Conservation (phyloP, 2,888 invertebrate species). For the Cyrtodaria siliqua region DNA sequence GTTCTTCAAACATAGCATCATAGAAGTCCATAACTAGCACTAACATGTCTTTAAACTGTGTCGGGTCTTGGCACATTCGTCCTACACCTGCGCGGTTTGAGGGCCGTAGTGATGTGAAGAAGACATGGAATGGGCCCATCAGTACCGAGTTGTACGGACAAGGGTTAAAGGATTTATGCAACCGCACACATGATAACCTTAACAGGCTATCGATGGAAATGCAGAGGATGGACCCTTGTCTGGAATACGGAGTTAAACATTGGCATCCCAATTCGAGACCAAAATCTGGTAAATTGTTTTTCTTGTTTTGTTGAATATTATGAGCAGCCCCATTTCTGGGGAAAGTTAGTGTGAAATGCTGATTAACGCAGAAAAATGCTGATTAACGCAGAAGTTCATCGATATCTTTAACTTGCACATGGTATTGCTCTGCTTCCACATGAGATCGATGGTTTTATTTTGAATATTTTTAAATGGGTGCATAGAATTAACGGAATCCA, state of each 20-base stretch:
- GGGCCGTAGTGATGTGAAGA: conserved; percentile 35
- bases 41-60: conserved; percentile 19
- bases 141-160: conserved; percentile 73
- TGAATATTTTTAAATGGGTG: no score
- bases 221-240: conserved; percentile 59
- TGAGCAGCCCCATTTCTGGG: no score
- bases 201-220: conserved; percentile 60
- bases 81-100: conserved; percentile 33
- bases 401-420: no score
- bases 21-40: not conserved
- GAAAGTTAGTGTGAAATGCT: no score
- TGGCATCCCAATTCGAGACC: conserved; percentile 69
- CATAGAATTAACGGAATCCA: no score
- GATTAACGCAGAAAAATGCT: no score
- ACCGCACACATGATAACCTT: conserved; percentile 67
- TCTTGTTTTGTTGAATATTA: no score
- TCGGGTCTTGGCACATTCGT: conserved; percentile 39
- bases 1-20: not conserved
- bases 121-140: conserved; percentile 76
- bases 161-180: conserved; percentile 67
- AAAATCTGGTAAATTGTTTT: conserved; percentile 58
- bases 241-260: conserved; percentile 65
- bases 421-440: no score
- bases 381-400: no score
- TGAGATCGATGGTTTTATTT: no score